Conservation (phyloP, 2,113 vertebrate genomes). For the Fregetta grallaria region DNA sequence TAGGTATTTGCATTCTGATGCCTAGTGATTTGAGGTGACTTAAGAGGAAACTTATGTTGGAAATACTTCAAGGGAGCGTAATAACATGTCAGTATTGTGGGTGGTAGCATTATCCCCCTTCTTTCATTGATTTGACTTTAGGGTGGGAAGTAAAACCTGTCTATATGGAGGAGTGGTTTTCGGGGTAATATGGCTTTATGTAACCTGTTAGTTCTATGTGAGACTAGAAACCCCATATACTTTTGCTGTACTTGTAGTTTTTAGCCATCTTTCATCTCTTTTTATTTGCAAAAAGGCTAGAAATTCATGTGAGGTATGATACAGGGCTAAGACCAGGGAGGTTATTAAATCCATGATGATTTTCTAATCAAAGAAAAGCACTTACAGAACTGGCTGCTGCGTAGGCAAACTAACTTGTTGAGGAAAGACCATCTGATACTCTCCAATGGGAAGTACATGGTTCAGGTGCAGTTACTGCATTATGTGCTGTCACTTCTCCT, state of each 20-base stretch:
- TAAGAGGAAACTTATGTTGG: not conserved
- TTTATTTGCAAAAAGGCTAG: not conserved
- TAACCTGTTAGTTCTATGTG: not conserved
- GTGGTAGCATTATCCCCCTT: accelerated
- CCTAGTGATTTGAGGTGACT: not conserved
- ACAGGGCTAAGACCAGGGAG: not conserved
- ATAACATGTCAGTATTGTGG: not conserved
- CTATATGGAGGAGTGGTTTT: not conserved
- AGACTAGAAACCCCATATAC: not conserved
- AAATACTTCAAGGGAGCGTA: not conserved
- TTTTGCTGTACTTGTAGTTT: not conserved
- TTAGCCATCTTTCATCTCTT: not conserved
- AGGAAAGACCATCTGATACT: not conserved
- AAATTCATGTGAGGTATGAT: not conserved
- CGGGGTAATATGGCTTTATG: not conserved
- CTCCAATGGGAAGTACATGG: not conserved
- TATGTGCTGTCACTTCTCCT: not conserved
- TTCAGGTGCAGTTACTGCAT: not conserved
- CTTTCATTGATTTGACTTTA: not conserved
- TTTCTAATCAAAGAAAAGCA: not conserved
- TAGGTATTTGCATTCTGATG: not conserved
- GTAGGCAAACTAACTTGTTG: not conserved
- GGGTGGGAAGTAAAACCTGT: not conserved
- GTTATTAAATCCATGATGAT: not conserved
- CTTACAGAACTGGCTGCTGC: not conserved